phyloP scores from a whole-genome alignment of 64 coral and sea anemone genomes.

The Porites lutea region DNA sequence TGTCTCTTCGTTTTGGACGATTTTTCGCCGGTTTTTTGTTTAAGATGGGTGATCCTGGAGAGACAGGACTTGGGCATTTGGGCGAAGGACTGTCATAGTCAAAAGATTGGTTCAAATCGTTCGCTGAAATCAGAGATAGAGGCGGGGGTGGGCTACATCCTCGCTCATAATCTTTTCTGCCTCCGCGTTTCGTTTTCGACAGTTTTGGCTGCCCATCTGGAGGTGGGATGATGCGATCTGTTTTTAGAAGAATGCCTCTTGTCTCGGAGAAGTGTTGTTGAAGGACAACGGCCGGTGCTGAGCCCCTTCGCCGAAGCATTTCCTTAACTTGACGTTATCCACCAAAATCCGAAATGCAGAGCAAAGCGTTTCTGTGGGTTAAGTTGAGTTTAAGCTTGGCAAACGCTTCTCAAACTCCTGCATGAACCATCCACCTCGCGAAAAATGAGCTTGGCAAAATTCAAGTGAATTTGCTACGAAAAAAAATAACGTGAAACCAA shows the following conservation, averaged over 20 bases:
- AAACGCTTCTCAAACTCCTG: no score
- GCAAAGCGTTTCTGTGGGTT: no score
- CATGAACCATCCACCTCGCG: no score
- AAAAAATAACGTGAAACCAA: neutral
- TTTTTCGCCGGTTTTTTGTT: constrained; percentile 24
- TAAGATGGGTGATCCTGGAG: constrained; percentile 1
- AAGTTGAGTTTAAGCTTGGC: no score
- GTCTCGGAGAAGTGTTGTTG: constrained; percentile 80
- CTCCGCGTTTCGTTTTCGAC: constrained; percentile 5
- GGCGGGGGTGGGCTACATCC: constrained; percentile 13
- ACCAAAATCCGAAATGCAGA: neutral
- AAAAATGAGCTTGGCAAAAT: neutral
- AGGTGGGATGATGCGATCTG: constrained; percentile 21
- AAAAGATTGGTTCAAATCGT: neutral
- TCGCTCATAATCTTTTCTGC: constrained; percentile 10
- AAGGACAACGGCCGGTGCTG: constrained; percentile 80
- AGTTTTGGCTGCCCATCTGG: constrained; percentile 1
- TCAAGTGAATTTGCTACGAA: neutral
- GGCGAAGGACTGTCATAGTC: constrained; percentile 17
- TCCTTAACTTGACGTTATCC: neutral
- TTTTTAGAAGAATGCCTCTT: constrained; percentile 14
- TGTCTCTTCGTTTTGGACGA: constrained; percentile 49
- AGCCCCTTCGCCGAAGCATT: constrained; percentile 78
- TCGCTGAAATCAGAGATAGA: neutral
- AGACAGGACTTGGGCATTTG: constrained; percentile 21